Percentiles rank a stretch among this genome's conserved stretches.
Evolutionary conservation across 2,797 vertebrate genomes (phyloP).

Genomic region (Craterocephalus amniculus): DNA sequence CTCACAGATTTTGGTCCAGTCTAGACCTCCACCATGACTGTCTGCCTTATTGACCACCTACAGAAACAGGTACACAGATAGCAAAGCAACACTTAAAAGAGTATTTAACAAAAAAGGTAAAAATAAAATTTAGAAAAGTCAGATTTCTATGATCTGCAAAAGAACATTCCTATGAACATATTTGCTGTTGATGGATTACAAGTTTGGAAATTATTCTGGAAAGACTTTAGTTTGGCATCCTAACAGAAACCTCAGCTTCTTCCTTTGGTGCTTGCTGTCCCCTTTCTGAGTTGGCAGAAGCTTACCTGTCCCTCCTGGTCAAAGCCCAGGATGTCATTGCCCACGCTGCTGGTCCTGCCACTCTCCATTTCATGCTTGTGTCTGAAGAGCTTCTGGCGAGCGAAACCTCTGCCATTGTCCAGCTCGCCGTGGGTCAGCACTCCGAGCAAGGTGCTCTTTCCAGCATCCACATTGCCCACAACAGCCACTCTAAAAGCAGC

Average conservation of each 20-base stretch:
- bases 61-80: neutral
- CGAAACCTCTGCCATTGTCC: slow-evolving; percentile 97
- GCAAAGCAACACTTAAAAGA: neutral
- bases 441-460: slow-evolving; percentile 95
- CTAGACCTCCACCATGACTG: slow-evolving; percentile 93
- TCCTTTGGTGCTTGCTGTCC: neutral
- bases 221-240: too few relatives aligned
- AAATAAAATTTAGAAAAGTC: neutral
- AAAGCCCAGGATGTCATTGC: slow-evolving; percentile 98
- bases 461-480: slow-evolving; percentile 97
- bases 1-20: slow-evolving; percentile 99
- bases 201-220: too few relatives aligned
- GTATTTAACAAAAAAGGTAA: neutral
- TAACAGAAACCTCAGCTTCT: slow-evolving; percentile 2
- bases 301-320: slow-evolving; percentile 92
- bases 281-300: neutral
- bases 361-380: slow-evolving; percentile 99
- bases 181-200: too few relatives aligned
- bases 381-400: slow-evolving; percentile 97
- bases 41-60: slow-evolving; percentile 96
- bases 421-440: slow-evolving; percentile 96
- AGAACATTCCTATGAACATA: too few relatives aligned
- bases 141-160: too few relatives aligned
- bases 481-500: slow-evolving; percentile 90
- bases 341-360: slow-evolving; percentile 97